Evolutionary conservation across 2,888 invertebrate species (phyloP).

Genomic region (Agapostemon virescens): DNA sequence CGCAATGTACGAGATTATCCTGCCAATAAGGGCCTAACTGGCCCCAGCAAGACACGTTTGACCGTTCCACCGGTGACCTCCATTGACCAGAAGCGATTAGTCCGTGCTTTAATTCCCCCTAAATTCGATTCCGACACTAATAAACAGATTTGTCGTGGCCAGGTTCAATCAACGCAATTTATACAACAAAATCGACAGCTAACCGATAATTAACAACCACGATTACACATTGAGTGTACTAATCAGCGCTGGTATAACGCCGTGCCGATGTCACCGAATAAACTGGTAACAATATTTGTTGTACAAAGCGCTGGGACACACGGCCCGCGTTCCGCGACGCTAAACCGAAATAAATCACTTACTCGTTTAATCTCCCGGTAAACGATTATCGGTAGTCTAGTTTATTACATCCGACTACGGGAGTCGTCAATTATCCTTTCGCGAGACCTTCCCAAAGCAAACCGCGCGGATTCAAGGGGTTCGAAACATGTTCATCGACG

Average conservation of each 20-base stretch:
- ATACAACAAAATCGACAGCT: slow-evolving; percentile 64
- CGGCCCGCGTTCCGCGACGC: slow-evolving; percentile 36
- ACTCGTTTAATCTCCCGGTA: slow-evolving; percentile 30
- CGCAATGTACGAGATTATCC: neutral
- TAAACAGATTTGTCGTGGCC: slow-evolving; percentile 46
- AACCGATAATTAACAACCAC: slow-evolving; percentile 63
- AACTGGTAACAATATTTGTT: slow-evolving; percentile 37
- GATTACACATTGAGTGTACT: slow-evolving; percentile 57
- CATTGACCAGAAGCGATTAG: slow-evolving; percentile 17
- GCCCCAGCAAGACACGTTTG: neutral
- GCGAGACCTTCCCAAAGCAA: neutral
- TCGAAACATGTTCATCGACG: neutral
- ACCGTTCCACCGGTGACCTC: neutral
- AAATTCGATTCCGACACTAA: slow-evolving; percentile 29
- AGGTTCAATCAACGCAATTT: slow-evolving; percentile 59
- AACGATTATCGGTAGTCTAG: slow-evolving; percentile 39
- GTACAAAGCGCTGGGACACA: neutral
- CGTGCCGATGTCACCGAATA: slow-evolving; percentile 48
- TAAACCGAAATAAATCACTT: slow-evolving; percentile 50
- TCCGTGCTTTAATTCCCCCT: slow-evolving; percentile 29
- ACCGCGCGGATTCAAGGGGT: neutral
- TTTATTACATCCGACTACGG: neutral
- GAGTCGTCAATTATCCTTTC: neutral
- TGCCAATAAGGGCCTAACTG: neutral
- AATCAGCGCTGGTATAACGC: slow-evolving; percentile 50